phyloP scores from a whole-genome alignment of 2,888 invertebrate species.

The Apodemia duryi region DNA sequence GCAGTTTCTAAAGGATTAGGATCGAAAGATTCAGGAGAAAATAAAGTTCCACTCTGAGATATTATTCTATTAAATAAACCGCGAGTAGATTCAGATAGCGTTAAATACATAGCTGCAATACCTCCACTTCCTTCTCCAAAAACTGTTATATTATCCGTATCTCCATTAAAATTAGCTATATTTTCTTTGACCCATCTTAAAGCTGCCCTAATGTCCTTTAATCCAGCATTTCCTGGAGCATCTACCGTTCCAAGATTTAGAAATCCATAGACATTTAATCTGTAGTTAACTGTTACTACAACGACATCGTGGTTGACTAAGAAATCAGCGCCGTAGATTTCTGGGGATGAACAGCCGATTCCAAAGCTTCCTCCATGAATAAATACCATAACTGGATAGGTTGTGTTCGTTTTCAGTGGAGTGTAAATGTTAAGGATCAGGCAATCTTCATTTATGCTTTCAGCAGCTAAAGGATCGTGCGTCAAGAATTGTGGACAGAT shows the following conservation, averaged over 20 bases:
- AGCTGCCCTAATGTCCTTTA: slow-evolving; percentile 69
- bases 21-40: slow-evolving; percentile 60
- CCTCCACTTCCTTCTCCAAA: slow-evolving; percentile 72
- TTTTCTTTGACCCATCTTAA: slow-evolving; percentile 66
- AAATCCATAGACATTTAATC: slow-evolving; percentile 69
- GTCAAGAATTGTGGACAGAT: slow-evolving; percentile 63
- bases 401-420: slow-evolving; percentile 45
- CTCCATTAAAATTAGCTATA: slow-evolving; percentile 57
- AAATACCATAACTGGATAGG: slow-evolving; percentile 64
- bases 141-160: slow-evolving; percentile 64
- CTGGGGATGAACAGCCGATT: slow-evolving; percentile 60
- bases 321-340: slow-evolving; percentile 67
- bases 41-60: slow-evolving; percentile 60
- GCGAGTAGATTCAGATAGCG: slow-evolving; percentile 58
- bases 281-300: slow-evolving; percentile 71
- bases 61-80: slow-evolving; percentile 65
- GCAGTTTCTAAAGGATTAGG: slow-evolving; percentile 52
- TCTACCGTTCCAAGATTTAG: slow-evolving; percentile 58
- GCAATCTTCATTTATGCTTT: slow-evolving; percentile 70
- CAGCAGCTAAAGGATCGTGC: slow-evolving; percentile 56
- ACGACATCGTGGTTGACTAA: slow-evolving; percentile 61
- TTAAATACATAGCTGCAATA: slow-evolving; percentile 58
- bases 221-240: slow-evolving; percentile 70
- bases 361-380: slow-evolving; percentile 75
- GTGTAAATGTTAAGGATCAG: slow-evolving; percentile 64